phyloP scores from a whole-genome alignment of 2,113 vertebrate genomes.

The Hemicordylus capensis region DNA sequence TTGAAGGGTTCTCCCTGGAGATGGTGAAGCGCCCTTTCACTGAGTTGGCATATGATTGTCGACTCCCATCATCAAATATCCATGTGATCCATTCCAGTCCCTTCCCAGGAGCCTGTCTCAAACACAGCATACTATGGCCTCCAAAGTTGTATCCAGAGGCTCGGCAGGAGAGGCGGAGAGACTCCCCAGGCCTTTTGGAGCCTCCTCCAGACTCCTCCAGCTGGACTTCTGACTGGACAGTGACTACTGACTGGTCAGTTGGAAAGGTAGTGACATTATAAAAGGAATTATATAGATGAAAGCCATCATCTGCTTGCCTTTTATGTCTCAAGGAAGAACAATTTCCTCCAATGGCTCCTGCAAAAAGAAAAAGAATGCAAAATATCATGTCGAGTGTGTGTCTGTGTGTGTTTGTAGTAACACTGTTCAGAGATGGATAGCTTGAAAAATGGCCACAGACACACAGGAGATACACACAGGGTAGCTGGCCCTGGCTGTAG shows the following conservation, averaged over 20 bases:
- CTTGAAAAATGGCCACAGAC: no score
- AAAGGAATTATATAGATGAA: no score
- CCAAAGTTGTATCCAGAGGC: conserved; percentile 20
- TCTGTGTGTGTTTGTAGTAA: no score
- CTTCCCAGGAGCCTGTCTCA: not conserved
- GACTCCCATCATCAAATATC: not conserved
- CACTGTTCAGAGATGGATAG: no score
- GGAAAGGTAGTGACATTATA: not conserved
- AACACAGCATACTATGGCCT: not conserved
- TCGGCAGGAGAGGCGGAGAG: not conserved
- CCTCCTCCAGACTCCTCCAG: not conserved
- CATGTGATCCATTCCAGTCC: not conserved
- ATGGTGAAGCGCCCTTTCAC: not conserved
- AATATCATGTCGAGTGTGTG: no score
- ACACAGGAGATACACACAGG: no score
- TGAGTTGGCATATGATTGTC: not conserved
- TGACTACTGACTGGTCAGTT: no score
- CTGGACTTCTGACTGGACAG: not conserved
- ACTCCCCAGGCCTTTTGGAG: not conserved
- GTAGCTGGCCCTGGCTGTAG: no score
- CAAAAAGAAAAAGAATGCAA: not conserved
- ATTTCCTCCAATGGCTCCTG: not conserved
- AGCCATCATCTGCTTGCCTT: no score
- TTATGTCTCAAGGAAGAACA: not conserved
- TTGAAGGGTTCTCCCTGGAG: not conserved